Percentiles rank a stretch among this genome's conserved stretches.
Evolutionary conservation across 2,888 invertebrate genomes (phyloP).

Genomic region (Empis livida): DNA sequence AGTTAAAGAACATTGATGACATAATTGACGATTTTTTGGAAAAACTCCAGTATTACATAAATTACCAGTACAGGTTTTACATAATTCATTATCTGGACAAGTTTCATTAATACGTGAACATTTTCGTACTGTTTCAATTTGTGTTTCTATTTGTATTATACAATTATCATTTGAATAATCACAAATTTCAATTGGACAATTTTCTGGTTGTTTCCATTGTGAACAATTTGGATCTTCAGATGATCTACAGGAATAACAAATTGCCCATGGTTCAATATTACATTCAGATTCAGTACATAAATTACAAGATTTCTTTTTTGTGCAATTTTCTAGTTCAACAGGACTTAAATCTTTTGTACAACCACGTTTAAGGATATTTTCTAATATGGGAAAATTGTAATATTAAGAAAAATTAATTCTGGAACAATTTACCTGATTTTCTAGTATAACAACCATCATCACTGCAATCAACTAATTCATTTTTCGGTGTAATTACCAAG

Average conservation of each 20-base stretch:
- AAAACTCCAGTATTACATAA: slow-evolving; percentile 18
- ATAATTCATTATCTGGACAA: slow-evolving; percentile 1
- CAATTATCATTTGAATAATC: slow-evolving; percentile 10
- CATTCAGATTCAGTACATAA: not conserved
- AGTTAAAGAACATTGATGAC: slow-evolving; percentile 16
- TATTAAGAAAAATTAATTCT: too few species aligned
- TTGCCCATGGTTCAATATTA: not conserved
- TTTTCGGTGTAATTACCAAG: too few species aligned
- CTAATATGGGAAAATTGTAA: not conserved
- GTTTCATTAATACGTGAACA: slow-evolving; percentile 6
- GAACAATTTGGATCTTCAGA: slow-evolving; percentile 6
- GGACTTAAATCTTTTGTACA: slow-evolving; percentile 1
- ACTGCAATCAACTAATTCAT: too few species aligned
- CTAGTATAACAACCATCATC: too few species aligned
- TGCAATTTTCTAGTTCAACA: not conserved
- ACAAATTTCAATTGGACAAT: slow-evolving; percentile 7
- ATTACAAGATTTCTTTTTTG: not conserved
- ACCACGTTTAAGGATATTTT: slow-evolving; percentile 1
- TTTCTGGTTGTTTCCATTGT: not conserved
- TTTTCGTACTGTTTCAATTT: slow-evolving; percentile 11
- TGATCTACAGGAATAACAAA: slow-evolving; percentile 6
- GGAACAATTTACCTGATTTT: too few species aligned
- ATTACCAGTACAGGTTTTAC: slow-evolving; percentile 1
- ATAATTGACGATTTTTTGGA: slow-evolving; percentile 15
- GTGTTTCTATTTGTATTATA: slow-evolving; percentile 7